A percentile compares a stretch with the other conserved stretches of the same genome.
These are phyloP conservation scores for Eurypyga helias DNA, from an alignment of 2,113 vertebrate genomes.

Conservation along the genomic window DNA sequence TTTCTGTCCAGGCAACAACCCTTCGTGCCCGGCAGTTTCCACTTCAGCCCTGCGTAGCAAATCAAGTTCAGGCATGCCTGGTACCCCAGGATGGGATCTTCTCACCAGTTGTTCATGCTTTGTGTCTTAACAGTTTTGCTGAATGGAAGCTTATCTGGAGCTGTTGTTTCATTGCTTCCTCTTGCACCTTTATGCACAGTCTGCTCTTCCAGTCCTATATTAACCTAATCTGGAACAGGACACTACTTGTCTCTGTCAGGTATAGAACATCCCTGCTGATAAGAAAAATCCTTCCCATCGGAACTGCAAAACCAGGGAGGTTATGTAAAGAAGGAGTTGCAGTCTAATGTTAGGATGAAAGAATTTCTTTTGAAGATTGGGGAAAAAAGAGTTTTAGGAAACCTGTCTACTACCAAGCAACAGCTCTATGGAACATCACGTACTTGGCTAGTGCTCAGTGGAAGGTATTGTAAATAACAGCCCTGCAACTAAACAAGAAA, in stretches of 20 bases:
- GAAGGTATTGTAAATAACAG: background rate
- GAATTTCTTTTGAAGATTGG: background rate
- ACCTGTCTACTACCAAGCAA: background rate
- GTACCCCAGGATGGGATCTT: background rate
- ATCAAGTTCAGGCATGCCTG: background rate
- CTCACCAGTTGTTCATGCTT: background rate
- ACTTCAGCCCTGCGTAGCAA: background rate
- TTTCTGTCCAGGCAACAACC: background rate
- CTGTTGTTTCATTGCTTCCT: background rate
- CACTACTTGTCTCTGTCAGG: background rate
- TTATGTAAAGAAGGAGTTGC: background rate
- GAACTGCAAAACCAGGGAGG: background rate
- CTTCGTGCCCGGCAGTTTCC: accelerated
- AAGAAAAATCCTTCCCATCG: background rate
- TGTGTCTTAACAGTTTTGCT: background rate
- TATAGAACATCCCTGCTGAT: background rate
- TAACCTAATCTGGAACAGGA: background rate
- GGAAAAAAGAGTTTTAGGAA: background rate
- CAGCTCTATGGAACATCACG: background rate
- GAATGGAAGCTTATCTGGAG: background rate
- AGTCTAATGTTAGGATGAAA: background rate
- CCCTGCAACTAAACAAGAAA: background rate
- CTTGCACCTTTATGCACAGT: background rate
- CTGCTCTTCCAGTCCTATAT: background rate
- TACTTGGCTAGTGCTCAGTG: background rate